Percentiles rank a stretch among this genome's conserved stretches.
These are phyloP conservation scores for Marcusenius ussheri DNA, from an alignment of 2,113 vertebrate genomes.

Conservation along the genomic window DNA sequence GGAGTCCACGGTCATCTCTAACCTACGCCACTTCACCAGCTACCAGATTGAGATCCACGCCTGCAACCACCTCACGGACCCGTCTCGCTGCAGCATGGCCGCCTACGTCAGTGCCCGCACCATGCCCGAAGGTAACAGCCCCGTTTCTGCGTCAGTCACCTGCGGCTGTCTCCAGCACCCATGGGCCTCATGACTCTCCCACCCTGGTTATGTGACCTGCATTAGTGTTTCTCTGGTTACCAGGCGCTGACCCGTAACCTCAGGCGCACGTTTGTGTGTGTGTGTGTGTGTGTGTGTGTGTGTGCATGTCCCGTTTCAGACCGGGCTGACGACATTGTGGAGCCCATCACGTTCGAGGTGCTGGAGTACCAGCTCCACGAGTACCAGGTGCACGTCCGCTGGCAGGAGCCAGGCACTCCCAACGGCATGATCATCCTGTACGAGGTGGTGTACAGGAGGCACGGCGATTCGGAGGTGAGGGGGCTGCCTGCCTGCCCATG, in stretches of 20 bases:
- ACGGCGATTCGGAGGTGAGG: conserved; percentile 81
- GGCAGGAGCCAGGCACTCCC: conserved; percentile 77
- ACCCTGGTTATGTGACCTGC: background rate
- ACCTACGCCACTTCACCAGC: conserved; percentile 83
- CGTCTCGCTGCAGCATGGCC: conserved; percentile 76
- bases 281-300: too few relatives aligned
- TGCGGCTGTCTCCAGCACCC: too few relatives aligned
- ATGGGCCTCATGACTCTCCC: background rate
- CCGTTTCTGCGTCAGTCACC: background rate
- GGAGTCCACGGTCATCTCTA: conserved; percentile 83
- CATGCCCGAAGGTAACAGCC: conserved; percentile 78
- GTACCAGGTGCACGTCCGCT: conserved; percentile 70
- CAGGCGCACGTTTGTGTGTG: background rate
- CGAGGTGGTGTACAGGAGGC: conserved; percentile 81
- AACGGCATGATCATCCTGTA: conserved; percentile 93
- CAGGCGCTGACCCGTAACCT: background rate
- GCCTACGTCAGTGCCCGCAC: conserved; percentile 90
- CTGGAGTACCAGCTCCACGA: conserved; percentile 73
- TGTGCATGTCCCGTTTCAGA: conserved; percentile 50
- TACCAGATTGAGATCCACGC: conserved; percentile 94
- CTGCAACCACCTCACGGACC: conserved; percentile 74
- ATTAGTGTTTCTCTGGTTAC: background rate
- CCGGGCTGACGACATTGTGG: conserved; percentile 80
- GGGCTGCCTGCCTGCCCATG: background rate
- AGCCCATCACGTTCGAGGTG: conserved; percentile 66